phyloP scores from a whole-genome alignment of 2,797 vertebrate species.

The Pteronotus mesoamericanus region DNA sequence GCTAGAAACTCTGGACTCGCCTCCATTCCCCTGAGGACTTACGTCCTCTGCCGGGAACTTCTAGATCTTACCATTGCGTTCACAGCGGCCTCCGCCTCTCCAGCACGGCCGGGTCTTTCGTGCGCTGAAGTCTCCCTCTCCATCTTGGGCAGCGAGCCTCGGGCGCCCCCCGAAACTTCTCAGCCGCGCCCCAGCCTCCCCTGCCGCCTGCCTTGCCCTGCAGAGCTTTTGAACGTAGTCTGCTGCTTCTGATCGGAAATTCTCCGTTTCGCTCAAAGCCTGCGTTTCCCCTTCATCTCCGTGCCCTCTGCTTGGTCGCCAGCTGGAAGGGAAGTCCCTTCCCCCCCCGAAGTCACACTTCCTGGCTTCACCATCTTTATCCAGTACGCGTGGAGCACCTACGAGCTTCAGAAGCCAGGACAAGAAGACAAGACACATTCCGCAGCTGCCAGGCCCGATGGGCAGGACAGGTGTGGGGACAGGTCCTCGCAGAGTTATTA shows the following conservation, averaged over 20 bases:
- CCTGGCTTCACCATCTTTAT: not conserved
- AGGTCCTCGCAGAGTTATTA: not conserved
- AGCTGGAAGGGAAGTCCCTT: constrained; percentile 48
- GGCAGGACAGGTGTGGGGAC: not conserved
- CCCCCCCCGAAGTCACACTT: constrained; percentile 32
- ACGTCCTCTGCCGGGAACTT: not conserved
- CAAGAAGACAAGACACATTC: not conserved
- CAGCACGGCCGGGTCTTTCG: not conserved
- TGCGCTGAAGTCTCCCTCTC: not conserved
- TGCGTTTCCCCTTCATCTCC: not conserved
- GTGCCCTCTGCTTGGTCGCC: constrained; percentile 22
- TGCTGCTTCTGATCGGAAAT: constrained; percentile 31
- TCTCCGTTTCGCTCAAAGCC: constrained; percentile 17
- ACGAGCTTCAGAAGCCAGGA: not conserved
- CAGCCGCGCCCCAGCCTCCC: not conserved
- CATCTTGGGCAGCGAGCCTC: not conserved
- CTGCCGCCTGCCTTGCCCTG: not conserved
- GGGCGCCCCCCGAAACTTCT: not conserved
- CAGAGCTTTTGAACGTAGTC: constrained; percentile 29
- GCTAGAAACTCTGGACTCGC: not conserved
- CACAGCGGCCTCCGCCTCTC: not conserved
- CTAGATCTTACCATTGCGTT: not conserved
- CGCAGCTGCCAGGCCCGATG: not conserved
- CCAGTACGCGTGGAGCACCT: not conserved
- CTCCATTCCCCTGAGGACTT: not conserved